Base-by-base conservation (phyloP, 2,888 invertebrate genomes). In the Drosophila affinis region DNA sequence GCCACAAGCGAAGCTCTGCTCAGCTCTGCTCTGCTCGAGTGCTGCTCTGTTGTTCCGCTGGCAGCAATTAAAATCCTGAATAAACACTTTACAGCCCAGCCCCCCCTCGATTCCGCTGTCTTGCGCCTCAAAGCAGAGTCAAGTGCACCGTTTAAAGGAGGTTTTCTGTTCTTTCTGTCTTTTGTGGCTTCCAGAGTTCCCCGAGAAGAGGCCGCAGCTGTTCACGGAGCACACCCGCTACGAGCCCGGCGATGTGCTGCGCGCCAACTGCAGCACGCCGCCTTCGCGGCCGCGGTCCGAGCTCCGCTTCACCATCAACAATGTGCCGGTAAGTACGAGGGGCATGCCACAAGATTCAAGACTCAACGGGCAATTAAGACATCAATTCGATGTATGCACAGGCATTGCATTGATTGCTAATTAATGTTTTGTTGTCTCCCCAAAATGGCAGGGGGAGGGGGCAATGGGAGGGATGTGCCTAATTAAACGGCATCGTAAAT, bases 261-360 rank as follows among this genome's bases (percentile, higher is more conserved):
- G 93, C 61, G 96, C 96, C 60, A 97, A 97, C 93, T 97, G 97
- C 92, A 95, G 96, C 14, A 95, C 96, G 3, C 93, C 95, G 9
- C 95, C 95, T 9, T 95, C 96, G 6, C 93, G 94, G 76, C 97
- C 97, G 6, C 93, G 95, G 27, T 95, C 95, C 24, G 94, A 94
- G 76, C 93, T 97, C 74, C 95, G 95, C 77, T 96, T 97, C 84
- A 94, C 94, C 79, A 94, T 97, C 72, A 97, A 97, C 91, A 95
- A 96, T 89, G 93, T 94, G 76, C 94, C 95, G 93, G 96, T 96
- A 92, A 95, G 96, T 94, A 14, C 0, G 39, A 14, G 39, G 10
- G 32, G 10, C 32, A 12, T 4, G 39, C 6, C 39, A 6, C 14
- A 39, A 39, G 32, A 52, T 34, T 18, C 45, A n/a, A n/a, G n/a